A percentile compares a stretch with the other conserved stretches of the same genome.
Conservation (phyloP, 2,113 vertebrate species). For the Ailuropoda melanoleuca region DNA sequence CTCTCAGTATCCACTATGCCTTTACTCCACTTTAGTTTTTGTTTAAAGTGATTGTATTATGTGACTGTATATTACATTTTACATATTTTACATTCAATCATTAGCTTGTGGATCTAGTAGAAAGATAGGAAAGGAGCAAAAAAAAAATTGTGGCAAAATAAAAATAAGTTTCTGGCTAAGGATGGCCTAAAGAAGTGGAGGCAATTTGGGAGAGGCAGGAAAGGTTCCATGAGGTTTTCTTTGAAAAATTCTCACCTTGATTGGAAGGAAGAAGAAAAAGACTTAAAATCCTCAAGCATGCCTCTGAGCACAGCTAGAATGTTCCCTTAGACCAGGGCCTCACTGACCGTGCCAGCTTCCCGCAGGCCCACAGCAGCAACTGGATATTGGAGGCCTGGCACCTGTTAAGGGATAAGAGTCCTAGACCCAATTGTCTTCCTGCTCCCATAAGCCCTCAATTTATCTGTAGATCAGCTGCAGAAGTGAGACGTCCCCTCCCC, state of each 20-base stretch:
- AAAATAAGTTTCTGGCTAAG: not conserved
- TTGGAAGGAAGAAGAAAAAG: not conserved
- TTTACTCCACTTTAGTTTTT: not conserved
- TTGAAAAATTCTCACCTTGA: not conserved
- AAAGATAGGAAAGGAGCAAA: not conserved
- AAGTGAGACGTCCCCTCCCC: not conserved
- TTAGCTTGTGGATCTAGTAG: not conserved
- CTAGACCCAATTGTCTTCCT: not conserved
- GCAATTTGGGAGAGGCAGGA: not conserved
- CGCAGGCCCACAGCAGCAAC: not conserved
- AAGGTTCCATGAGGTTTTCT: not conserved
- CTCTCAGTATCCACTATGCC: not conserved
- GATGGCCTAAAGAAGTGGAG: not conserved
- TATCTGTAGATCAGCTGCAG: not conserved
- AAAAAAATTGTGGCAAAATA: not conserved
- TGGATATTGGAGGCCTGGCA: not conserved
- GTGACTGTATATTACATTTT: not conserved
- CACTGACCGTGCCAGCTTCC: not conserved
- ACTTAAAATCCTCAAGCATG: not conserved
- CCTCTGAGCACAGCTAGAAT: not conserved
- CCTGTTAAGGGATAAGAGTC: not conserved
- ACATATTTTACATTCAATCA: not conserved
- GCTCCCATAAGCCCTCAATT: not conserved
- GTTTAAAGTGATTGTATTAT: not conserved
- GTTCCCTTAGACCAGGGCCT: no score